Conservation (phyloP, 2,888 invertebrate genomes). For the Lasius platythorax region DNA sequence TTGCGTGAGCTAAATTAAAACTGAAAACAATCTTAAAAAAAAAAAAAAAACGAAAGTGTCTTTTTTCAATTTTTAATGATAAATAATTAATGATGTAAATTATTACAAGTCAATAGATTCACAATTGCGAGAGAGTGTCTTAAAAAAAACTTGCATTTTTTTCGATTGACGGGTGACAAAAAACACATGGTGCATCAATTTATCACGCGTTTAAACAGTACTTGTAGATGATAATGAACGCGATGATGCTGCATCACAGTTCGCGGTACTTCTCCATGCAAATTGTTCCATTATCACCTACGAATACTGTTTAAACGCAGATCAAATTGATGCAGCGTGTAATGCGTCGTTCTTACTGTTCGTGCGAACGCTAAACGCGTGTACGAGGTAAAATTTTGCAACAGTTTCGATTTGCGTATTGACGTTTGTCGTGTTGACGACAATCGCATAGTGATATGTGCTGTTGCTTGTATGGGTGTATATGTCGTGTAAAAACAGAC, state of each 20-base stretch:
- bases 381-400: not conserved
- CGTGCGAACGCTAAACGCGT: not conserved
- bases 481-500: not conserved
- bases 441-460: not conserved
- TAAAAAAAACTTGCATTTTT: too few relatives aligned
- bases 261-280: not conserved
- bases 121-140: too few relatives aligned
- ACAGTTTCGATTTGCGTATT: not conserved
- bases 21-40: not conserved
- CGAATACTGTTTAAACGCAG: not conserved
- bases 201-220: not conserved
- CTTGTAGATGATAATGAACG: not conserved
- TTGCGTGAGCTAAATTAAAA: conserved; percentile 1
- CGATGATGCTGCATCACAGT: not conserved
- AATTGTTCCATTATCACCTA: too few relatives aligned
- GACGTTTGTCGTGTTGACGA: not conserved
- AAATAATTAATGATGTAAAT: not conserved
- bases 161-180: too few relatives aligned
- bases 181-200: too few relatives aligned
- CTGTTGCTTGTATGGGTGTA: not conserved
- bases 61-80: not conserved
- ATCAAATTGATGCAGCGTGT: not conserved
- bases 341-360: too few relatives aligned
- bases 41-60: too few relatives aligned
- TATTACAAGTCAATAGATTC: not conserved